Base-by-base conservation (phyloP, 2,113 vertebrate genomes). In the Solenodon paradoxus region DNA sequence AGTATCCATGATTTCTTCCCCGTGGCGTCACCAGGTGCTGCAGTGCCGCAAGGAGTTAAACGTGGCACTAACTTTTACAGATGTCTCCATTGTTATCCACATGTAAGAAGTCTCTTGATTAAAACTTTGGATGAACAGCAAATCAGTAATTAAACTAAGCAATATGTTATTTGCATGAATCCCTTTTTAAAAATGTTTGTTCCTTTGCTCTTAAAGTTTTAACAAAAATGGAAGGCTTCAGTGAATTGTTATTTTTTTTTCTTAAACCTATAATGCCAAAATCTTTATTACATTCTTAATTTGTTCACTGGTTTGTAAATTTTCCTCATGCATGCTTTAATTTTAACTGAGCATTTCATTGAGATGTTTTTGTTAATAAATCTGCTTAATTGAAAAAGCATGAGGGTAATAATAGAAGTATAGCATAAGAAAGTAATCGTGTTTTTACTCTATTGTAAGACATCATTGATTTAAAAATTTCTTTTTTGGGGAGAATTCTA, bases 1-100 rank as follows among this genome's bases (percentile, higher is more conserved):
- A 97, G 96, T 89, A 95, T 95, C 98, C 89, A 24, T 63, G 90
- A 97, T 98, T 82, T 85, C 97, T 96, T 98, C 90, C 98, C 98
- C 38, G 95, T 98, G 97, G 98, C 77, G 98, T 96, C 80, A 96
- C 95, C 98, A 98, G 98, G 98, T 98, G 98, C 96, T 93, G 0
- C 71, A 35, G 20, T 78, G 97, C 95, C 97, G 97, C 42, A 88
- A 98, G 97, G 97, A 98, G 94, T 93, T 96, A 88, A 97, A 96
- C 86, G 66, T 81, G 90, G 96, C 96, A 94, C 97, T 96, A 96
- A 97, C 96, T 98, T 97, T 74, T 97, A 95, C 98, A 98, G 98
- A 98, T 98, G 98, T 97, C 97, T 97, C 95, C 93, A 97, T 89
- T 96, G 96, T 92, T 96, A 95, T 96, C 97, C 97, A 96, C 93